These are phyloP conservation scores for Cantharis nigra DNA, from an alignment of 2,888 invertebrate genomes.

Conservation along the genomic window DNA sequence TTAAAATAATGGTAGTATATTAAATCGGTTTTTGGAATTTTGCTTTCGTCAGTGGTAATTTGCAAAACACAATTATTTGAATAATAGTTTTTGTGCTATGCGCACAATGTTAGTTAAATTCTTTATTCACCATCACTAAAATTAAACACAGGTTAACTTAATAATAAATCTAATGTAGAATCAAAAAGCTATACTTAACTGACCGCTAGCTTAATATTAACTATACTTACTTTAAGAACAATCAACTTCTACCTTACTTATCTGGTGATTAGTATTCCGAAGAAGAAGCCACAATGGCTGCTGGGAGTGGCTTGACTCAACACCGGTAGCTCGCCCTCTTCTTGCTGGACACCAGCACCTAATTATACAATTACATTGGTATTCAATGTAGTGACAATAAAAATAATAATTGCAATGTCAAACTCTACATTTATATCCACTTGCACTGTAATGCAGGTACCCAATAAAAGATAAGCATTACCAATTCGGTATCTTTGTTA, in stretches of 20 bases:
- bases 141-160: conserved; percentile 1
- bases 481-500: neutral
- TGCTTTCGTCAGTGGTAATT: neutral
- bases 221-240: conserved; percentile 15
- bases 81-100: neutral
- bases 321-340: conserved; percentile 29
- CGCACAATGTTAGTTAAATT: neutral
- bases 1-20: neutral
- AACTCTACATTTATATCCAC: neutral
- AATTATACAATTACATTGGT: conserved; percentile 33
- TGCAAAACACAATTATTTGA: neutral
- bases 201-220: conserved; percentile 6
- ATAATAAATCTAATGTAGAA: conserved; percentile 1
- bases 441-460: neutral
- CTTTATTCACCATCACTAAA: neutral
- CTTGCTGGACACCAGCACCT: conserved; percentile 28
- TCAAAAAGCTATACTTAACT: conserved; percentile 3
- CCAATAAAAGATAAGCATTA: neutral
- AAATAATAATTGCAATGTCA: neutral
- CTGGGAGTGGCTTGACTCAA: conserved; percentile 31
- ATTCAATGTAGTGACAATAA: conserved; percentile 27
- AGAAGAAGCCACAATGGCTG: conserved; percentile 31
- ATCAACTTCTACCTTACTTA: conserved; percentile 21
- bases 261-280: conserved; percentile 29
- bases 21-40: neutral